Evolutionary conservation across 2,113 vertebrate genomes (phyloP).

Genomic region (Bufo gargarizans): DNA sequence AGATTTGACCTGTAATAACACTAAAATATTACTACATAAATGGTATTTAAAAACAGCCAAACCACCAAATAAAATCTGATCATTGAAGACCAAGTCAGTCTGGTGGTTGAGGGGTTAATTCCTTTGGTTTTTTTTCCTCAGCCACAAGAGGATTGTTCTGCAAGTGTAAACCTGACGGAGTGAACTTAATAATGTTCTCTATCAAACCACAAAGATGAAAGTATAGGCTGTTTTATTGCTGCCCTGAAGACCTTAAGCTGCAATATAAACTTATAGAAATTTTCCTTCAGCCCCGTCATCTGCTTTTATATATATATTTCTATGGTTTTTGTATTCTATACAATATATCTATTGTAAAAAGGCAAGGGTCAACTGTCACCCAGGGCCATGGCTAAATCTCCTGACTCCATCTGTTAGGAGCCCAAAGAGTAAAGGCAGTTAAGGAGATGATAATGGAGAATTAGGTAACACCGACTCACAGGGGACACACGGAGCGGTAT

Average conservation of each 20-base stretch:
- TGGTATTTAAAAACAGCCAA: not conserved
- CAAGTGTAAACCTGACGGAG: not conserved
- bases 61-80: not conserved
- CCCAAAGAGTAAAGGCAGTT: not conserved
- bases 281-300: not conserved
- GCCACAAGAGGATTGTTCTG: not conserved
- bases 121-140: not conserved
- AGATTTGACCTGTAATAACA: not conserved
- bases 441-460: not conserved
- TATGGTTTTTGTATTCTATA: not conserved
- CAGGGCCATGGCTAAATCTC: not conserved
- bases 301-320: not conserved
- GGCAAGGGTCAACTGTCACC: not conserved
- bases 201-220: not conserved
- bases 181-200: not conserved
- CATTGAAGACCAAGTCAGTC: not conserved
- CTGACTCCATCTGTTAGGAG: conserved; percentile 7
- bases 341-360: not conserved
- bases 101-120: not conserved
- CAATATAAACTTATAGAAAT: not conserved
- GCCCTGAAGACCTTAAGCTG: not conserved
- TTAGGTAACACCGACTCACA: not conserved
- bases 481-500: not conserved
- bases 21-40: not conserved
- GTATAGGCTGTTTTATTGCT: not conserved